Evolutionary conservation across 2,888 invertebrate genomes (phyloP).

Genomic region (Venusia cambrica): DNA sequence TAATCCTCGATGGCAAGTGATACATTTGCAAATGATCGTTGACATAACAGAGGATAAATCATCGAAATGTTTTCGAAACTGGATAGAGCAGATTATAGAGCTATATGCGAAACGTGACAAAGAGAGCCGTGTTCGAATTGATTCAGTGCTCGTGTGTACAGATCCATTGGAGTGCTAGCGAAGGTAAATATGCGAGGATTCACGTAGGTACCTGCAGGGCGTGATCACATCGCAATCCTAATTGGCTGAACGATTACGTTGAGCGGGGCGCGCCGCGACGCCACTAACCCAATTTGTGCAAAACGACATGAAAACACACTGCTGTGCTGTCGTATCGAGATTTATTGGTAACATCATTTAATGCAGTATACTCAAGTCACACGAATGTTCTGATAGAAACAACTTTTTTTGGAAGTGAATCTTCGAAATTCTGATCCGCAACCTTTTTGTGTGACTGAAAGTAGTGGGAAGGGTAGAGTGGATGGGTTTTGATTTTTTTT

Average conservation of each 20-base stretch:
- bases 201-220: constrained; percentile 50
- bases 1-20: constrained; percentile 50
- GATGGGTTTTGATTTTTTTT: too few species aligned
- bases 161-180: constrained; percentile 44
- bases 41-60: too few species aligned
- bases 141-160: constrained; percentile 48
- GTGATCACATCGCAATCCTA: constrained; percentile 61
- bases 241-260: constrained; percentile 67
- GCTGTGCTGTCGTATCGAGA: constrained; percentile 53
- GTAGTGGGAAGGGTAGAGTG: too few species aligned
- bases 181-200: constrained; percentile 63
- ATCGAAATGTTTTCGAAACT: constrained; percentile 10
- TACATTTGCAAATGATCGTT: too few species aligned
- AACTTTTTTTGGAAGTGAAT: constrained; percentile 32
- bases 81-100: constrained; percentile 26
- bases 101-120: constrained; percentile 29
- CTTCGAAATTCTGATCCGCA: too few species aligned
- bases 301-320: constrained; percentile 67
- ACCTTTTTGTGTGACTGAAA: too few species aligned
- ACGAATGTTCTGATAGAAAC: constrained; percentile 50
- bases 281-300: constrained; percentile 71
- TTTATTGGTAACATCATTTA: constrained; percentile 66
- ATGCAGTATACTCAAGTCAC: constrained; percentile 53
- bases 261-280: constrained; percentile 47
- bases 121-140: constrained; percentile 43